A percentile compares a stretch with the other conserved stretches of the same genome.
These are phyloP conservation scores for Umimayanthus chanpuru DNA, from an alignment of 92 coral and sea anemone genomes.

Conservation along the genomic window DNA sequence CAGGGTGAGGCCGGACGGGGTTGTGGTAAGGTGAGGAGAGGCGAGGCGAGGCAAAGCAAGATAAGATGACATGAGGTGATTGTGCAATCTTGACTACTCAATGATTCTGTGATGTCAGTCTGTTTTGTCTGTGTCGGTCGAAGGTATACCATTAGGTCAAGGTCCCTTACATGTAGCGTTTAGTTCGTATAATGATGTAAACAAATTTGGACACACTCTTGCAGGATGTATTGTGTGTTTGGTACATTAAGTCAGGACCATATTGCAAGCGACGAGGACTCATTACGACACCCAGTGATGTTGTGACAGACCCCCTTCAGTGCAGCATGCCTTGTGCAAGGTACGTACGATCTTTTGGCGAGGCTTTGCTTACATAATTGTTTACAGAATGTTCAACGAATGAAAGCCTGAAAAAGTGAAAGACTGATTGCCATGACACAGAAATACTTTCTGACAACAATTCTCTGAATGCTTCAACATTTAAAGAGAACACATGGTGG, in stretches of 20 bases:
- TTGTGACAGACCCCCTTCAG: background rate
- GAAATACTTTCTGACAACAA: no score
- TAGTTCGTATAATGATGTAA: background rate
- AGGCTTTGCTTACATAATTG: no score
- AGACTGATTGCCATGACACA: no score
- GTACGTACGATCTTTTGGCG: background rate
- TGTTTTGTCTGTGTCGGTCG: background rate
- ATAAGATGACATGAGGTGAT: no score
- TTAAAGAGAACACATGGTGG: no score
- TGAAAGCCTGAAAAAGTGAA: no score
- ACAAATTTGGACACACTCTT: background rate
- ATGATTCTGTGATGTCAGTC: background rate
- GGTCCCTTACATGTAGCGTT: no score
- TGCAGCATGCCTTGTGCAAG: conserved; percentile 30
- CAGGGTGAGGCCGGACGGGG: no score
- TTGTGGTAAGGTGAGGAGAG: no score
- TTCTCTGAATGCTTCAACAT: no score
- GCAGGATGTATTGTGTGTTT: conserved; percentile 64
- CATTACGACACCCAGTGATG: conserved; percentile 15
- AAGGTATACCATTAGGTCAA: background rate
- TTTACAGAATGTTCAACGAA: no score
- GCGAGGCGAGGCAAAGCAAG: no score
- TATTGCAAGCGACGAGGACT: conserved; percentile 4
- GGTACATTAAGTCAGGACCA: conserved; percentile 29
- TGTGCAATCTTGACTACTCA: background rate